Conservation (phyloP, 2,888 invertebrate species). For the Palloptera scutellata region DNA sequence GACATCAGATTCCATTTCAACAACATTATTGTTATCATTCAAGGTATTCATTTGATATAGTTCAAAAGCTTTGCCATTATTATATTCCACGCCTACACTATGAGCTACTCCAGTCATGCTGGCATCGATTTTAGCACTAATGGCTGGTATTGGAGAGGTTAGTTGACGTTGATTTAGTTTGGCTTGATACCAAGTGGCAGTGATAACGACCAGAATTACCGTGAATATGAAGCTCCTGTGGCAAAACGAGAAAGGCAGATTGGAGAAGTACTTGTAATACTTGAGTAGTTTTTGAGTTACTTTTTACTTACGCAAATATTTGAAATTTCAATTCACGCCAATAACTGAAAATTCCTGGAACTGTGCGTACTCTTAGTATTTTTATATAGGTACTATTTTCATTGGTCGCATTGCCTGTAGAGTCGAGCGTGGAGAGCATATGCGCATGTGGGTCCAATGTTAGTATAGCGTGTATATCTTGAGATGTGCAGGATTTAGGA, state of each 20-base stretch:
- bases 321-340: slow-evolving; percentile 73
- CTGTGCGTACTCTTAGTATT: slow-evolving; percentile 71
- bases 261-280: not conserved
- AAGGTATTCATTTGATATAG: slow-evolving; percentile 61
- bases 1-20: slow-evolving; percentile 49
- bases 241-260: not conserved
- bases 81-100: slow-evolving; percentile 51
- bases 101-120: slow-evolving; percentile 19
- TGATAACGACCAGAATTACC: slow-evolving; percentile 64
- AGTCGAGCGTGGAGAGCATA: slow-evolving; percentile 47
- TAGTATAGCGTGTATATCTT: slow-evolving; percentile 66
- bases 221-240: slow-evolving; percentile 53
- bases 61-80: slow-evolving; percentile 61
- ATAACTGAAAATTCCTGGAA: slow-evolving; percentile 75
- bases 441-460: slow-evolving; percentile 58
- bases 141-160: slow-evolving; percentile 47
- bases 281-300: not conserved
- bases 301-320: slow-evolving; percentile 70
- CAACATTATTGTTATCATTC: slow-evolving; percentile 51
- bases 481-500: slow-evolving; percentile 72
- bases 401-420: slow-evolving; percentile 21
- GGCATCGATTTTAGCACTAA: slow-evolving; percentile 53
- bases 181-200: slow-evolving; percentile 73
- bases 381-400: slow-evolving; percentile 57
- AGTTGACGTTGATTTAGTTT: slow-evolving; percentile 58